Percentiles rank a stretch among this genome's conserved stretches.
Evolutionary conservation across 2,888 invertebrate species (phyloP).

Genomic region (Caenorhabditis macrosperma): DNA sequence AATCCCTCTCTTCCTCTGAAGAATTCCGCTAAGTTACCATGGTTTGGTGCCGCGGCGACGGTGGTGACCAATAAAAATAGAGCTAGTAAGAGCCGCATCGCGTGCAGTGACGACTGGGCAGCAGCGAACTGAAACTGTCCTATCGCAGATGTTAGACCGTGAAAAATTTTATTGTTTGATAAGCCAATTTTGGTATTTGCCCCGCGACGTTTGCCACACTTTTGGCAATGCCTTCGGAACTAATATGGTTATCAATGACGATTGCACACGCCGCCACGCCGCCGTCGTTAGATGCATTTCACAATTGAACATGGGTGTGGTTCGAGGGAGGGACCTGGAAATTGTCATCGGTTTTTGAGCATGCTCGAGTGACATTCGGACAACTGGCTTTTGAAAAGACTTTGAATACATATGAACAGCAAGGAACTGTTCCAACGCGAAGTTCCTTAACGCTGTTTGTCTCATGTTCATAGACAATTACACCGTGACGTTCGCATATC

Average conservation of each 20-base stretch:
- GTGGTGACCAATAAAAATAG: conserved; percentile 38
- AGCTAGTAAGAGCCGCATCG: conserved; percentile 53
- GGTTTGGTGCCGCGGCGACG: conserved; percentile 40
- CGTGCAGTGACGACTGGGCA: conserved; percentile 32
- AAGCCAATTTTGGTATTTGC: conserved; percentile 60
- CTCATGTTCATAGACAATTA: too few species aligned
- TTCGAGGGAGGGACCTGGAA: not conserved
- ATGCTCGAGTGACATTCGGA: too few species aligned
- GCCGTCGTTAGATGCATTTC: conserved; percentile 19
- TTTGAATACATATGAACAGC: too few species aligned
- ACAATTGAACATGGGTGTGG: conserved; percentile 51
- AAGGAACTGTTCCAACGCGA: too few species aligned
- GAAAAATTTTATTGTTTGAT: conserved; percentile 59
- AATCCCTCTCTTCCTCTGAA: not conserved
- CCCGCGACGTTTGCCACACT: conserved; percentile 40
- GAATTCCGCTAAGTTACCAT: conserved; percentile 8
- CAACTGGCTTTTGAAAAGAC: too few species aligned
- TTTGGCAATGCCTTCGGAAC: conserved; percentile 36
- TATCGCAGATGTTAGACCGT: conserved; percentile 41
- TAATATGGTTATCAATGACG: conserved; percentile 48
- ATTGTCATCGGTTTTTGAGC: not conserved
- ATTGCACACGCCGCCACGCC: conserved; percentile 43
- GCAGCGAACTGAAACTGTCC: conserved; percentile 54
- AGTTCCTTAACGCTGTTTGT: too few species aligned
- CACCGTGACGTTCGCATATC: too few species aligned